Percentiles rank a stretch among this genome's conserved stretches.
phyloP scores from a whole-genome alignment of 1,140 invertebrate species.

The Bombus fervidus region DNA sequence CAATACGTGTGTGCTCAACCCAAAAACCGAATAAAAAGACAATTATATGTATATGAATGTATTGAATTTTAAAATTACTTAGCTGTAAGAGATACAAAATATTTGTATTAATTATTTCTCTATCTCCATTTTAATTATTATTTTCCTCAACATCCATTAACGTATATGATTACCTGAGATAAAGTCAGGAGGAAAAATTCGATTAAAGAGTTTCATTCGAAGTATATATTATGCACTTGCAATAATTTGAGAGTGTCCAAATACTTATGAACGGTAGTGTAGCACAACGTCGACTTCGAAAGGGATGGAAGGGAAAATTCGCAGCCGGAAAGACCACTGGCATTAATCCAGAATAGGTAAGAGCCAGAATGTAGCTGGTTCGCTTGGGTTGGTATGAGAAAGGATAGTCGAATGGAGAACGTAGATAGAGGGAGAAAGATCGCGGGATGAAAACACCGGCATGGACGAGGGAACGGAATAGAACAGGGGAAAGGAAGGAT shows the following conservation, averaged over 20 bases:
- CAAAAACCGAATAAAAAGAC: too few species aligned
- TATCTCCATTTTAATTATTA: too few species aligned
- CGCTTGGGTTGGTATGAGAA: conserved; percentile 29
- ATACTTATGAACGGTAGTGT: not conserved
- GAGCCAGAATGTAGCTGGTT: conserved; percentile 48
- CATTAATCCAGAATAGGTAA: conserved; percentile 78
- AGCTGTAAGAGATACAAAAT: too few species aligned
- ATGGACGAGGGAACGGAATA: conserved; percentile 38
- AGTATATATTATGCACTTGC: too few species aligned
- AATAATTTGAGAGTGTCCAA: not conserved
- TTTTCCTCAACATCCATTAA: too few species aligned
- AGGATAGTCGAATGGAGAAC: conserved; percentile 2
- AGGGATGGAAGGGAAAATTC: conserved; percentile 25
- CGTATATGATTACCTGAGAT: too few species aligned
- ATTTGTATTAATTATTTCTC: too few species aligned
- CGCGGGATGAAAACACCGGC: not conserved
- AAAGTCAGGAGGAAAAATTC: too few species aligned
- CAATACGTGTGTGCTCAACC: too few species aligned
- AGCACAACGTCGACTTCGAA: conserved; percentile 22
- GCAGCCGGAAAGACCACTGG: conserved; percentile 62
- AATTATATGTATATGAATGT: too few species aligned
- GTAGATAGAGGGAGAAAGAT: conserved; percentile 25
- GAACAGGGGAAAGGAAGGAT: conserved; percentile 64
- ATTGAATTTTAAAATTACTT: too few species aligned
- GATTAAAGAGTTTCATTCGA: too few species aligned